Conservation (phyloP, 1,140 invertebrate species). For the Myzus persicae region DNA sequence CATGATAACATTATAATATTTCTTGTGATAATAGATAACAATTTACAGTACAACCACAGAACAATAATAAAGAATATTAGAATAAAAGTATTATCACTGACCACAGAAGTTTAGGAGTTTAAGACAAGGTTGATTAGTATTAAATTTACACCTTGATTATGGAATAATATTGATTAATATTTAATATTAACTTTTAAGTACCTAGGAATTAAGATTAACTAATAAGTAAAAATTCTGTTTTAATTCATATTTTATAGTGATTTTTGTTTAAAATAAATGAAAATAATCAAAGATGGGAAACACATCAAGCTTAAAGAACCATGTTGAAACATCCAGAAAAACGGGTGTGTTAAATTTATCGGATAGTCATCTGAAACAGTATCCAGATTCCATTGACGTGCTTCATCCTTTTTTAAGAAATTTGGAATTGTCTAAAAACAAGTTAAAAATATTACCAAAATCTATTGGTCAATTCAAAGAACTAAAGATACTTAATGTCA, state of each 20-base stretch:
- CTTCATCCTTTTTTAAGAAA: slow-evolving; percentile 74
- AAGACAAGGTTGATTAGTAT: neutral
- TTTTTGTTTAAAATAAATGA: neutral
- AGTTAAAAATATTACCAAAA: slow-evolving; percentile 77
- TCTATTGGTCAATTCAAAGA: slow-evolving; percentile 80
- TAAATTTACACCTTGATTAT: too few species aligned
- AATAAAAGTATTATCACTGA: too few species aligned
- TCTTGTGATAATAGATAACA: neutral
- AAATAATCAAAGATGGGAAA: slow-evolving; percentile 62
- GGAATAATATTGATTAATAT: too few species aligned
- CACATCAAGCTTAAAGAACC: slow-evolving; percentile 61
- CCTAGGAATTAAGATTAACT: too few species aligned
- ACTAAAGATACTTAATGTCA: slow-evolving; percentile 85
- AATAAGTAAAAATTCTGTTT: neutral
- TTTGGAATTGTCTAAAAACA: slow-evolving; percentile 91
- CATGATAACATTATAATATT: too few species aligned
- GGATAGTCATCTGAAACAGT: slow-evolving; percentile 79
- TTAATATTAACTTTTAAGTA: too few species aligned
- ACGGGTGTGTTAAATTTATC: slow-evolving; percentile 63
- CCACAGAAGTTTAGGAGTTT: neutral
- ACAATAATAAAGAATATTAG: too few species aligned
- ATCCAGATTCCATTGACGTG: slow-evolving; percentile 70
- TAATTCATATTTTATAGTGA: neutral
- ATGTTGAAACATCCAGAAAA: slow-evolving; percentile 63
- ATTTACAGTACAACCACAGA: neutral